Conservation (phyloP, 2,888 invertebrate genomes). For the Aphodius granarius region DNA sequence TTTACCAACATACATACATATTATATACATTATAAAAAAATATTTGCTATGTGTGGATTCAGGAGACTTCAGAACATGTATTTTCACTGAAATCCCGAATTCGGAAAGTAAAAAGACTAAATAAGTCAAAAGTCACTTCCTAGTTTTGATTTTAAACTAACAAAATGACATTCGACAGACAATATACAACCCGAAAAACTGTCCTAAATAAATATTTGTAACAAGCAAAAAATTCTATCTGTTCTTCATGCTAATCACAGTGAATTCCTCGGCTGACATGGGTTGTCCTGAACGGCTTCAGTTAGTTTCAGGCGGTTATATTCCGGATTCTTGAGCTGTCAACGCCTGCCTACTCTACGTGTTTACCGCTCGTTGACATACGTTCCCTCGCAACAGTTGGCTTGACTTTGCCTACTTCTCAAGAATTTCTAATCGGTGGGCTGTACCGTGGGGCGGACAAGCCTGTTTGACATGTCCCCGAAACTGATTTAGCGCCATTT, state of each 20-base stretch:
- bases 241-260: neutral
- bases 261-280: neutral
- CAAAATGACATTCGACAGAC: too few relatives aligned
- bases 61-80: too few relatives aligned
- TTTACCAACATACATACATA: too few relatives aligned
- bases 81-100: too few relatives aligned
- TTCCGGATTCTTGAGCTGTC: neutral
- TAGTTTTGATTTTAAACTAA: too few relatives aligned
- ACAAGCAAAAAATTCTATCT: too few relatives aligned
- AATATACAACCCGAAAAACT: too few relatives aligned
- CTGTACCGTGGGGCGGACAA: neutral
- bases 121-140: too few relatives aligned
- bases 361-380: neutral
- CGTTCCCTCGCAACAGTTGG: neutral
- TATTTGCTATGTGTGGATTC: too few relatives aligned
- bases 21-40: too few relatives aligned
- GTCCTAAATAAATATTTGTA: too few relatives aligned
- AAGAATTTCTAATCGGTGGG: neutral
- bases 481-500: neutral
- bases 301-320: neutral
- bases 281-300: neutral
- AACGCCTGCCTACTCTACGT: neutral
- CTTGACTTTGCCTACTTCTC: neutral
- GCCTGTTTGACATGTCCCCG: neutral
- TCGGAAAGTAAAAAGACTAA: too few relatives aligned